Base-by-base conservation (phyloP, 2,797 vertebrate species). In the Morus bassanus region DNA sequence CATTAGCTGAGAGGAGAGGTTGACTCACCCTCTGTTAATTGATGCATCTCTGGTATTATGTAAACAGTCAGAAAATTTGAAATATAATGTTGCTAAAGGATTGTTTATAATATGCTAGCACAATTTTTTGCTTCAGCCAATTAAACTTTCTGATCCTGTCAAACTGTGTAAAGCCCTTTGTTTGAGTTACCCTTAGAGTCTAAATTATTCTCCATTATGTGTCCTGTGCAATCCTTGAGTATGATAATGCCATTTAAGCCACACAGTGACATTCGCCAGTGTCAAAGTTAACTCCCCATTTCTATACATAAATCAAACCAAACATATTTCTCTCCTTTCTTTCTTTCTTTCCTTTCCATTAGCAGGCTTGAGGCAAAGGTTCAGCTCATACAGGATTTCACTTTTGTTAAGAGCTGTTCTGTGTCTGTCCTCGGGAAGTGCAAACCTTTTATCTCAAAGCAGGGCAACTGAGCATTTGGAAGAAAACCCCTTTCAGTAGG, bases 381-480 rank as follows among this genome's bases (percentile, higher is more conserved):
- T 84, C n/a, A 22, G 54, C 30, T 89, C 31, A 23, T 45, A 67
- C 7, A 82, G 78, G 46, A 75, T 85, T 95, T 88, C 39, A 8
- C 19, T 50, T 50, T 43, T 48, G 28, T 21, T 73, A 73, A 79
- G 67, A 85, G 59, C 31, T 79, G 25, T 41, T 96, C 76, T 88
- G 46, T 41, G 37, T 69, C 75, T 76, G 11, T 85, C 75, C 45
- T 88, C 21, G 15, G 74, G 56, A 87, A 84, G 16, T 2, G 2
- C 22, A 85, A 64, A 45, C 30, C 24, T 91, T 61, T 64, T 64
- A n/a, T 75, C 45, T 75, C 53, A 39, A 72, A 85, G 56, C 31
- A 9, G 48, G 39, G 51, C 25, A 75, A 51, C 3, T 0, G 4
- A 64, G n/a, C 25, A 18, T 37, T 53, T 4, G 4, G 3, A 0